Conservation (phyloP, 2,888 invertebrate species). For the Phengaris alcon region DNA sequence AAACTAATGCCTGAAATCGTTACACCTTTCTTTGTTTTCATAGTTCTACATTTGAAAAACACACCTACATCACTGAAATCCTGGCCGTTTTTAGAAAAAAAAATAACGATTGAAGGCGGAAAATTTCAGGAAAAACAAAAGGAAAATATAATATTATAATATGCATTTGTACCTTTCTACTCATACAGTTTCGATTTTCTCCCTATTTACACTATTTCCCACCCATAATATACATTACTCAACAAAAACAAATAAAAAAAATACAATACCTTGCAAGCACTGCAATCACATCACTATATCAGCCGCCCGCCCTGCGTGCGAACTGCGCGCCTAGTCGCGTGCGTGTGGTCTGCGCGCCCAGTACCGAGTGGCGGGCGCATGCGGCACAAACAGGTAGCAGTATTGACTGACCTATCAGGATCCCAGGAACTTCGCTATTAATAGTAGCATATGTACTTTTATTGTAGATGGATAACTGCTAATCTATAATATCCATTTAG, state of each 20-base stretch:
- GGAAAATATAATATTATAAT: too few species aligned
- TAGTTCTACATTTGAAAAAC: too few species aligned
- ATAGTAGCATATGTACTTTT: neutral
- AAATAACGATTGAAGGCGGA: neutral
- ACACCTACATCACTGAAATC: neutral
- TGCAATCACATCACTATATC: slow-evolving; percentile 1
- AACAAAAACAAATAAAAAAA: neutral
- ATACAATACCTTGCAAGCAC: neutral
- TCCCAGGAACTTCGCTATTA: slow-evolving; percentile 30
- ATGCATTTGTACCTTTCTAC: neutral
- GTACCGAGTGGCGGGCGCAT: neutral
- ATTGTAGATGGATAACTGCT: neutral
- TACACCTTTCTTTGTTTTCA: neutral
- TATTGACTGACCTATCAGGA: slow-evolving; percentile 56
- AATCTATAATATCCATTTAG: neutral
- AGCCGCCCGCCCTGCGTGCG: slow-evolving; percentile 14
- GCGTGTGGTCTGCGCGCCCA: neutral
- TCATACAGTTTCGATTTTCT: too few species aligned
- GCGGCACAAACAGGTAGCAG: slow-evolving; percentile 49
- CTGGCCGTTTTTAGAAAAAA: neutral
- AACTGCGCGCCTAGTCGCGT: neutral
- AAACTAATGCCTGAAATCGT: neutral
- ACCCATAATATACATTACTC: neutral
- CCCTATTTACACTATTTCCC: too few species aligned
- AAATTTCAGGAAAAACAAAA: neutral